Conservation (phyloP, 2,888 invertebrate species). For the Yponomeuta sedellus region DNA sequence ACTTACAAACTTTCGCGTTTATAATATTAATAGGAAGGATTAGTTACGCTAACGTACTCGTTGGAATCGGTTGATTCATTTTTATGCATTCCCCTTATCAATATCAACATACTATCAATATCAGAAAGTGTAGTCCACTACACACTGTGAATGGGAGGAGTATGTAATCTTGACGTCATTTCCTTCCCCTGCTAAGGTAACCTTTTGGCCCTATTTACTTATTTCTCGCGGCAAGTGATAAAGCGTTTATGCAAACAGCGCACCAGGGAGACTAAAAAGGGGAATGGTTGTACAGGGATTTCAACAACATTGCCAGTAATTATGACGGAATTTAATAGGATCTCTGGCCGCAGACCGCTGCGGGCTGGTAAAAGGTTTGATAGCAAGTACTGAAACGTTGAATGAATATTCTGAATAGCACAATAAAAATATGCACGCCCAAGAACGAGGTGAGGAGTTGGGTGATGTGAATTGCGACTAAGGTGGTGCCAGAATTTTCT, state of each 20-base stretch:
- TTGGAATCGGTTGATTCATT: too few relatives aligned
- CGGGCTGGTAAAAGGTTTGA: not conserved
- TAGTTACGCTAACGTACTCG: too few relatives aligned
- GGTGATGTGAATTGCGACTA: too few relatives aligned
- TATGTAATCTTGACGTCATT: too few relatives aligned
- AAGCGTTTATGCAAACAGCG: not conserved
- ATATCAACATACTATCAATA: too few relatives aligned
- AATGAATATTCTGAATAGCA: conserved; percentile 28
- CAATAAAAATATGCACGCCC: conserved; percentile 46
- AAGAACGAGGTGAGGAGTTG: too few relatives aligned
- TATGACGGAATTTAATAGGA: not conserved
- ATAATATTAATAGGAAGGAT: too few relatives aligned
- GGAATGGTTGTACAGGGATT: not conserved
- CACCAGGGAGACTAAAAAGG: not conserved
- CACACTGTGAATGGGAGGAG: too few relatives aligned
- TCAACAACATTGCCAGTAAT: not conserved
- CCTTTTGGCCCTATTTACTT: not conserved
- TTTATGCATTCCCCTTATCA: too few relatives aligned
- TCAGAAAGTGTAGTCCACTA: too few relatives aligned
- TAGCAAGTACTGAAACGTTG: conserved; percentile 4
- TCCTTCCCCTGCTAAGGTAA: not conserved
- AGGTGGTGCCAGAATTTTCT: too few relatives aligned
- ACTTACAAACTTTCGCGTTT: too few relatives aligned
- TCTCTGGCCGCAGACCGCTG: not conserved
- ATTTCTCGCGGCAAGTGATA: not conserved